phyloP scores from a whole-genome alignment of 2,797 vertebrate genomes.

The Epinephelus awoara region DNA sequence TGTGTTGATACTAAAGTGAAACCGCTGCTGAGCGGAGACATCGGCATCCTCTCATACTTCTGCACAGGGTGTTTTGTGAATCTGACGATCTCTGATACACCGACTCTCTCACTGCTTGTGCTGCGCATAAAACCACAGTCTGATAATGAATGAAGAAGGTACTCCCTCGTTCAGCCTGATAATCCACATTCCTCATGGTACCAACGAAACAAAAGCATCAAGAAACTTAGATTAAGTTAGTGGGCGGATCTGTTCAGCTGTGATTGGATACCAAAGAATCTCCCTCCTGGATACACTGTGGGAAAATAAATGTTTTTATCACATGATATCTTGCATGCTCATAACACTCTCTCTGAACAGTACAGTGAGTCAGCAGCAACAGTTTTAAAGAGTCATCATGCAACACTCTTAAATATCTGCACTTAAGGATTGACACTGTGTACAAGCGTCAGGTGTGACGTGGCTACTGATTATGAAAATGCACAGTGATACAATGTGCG shows the following conservation, averaged over 20 bases:
- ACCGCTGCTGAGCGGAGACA: not conserved
- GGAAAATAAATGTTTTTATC: not conserved
- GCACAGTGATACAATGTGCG: slow-evolving; percentile 24
- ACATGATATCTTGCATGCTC: not conserved
- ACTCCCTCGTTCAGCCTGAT: not conserved
- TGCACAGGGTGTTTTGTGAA: not conserved
- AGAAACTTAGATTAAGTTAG: not conserved
- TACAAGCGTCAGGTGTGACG: slow-evolving; percentile 19
- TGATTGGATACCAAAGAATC: not conserved
- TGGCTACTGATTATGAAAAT: slow-evolving; percentile 28
- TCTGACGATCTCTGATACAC: too few species aligned
- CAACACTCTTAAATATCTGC: not conserved
- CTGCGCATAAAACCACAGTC: not conserved
- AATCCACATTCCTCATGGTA: not conserved
- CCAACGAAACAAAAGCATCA: not conserved
- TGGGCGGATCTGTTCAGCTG: too few species aligned
- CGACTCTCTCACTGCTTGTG: not conserved
- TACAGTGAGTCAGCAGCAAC: not conserved
- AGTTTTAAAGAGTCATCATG: not conserved
- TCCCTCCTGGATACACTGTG: too few species aligned
- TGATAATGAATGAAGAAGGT: not conserved
- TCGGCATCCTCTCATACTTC: not conserved
- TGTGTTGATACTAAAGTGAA: not conserved
- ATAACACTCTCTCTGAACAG: not conserved
- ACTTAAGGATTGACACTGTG: not conserved